These are phyloP conservation scores for Pantherophis guttatus DNA, from an alignment of 2,113 vertebrate species.

Conservation along the genomic window DNA sequence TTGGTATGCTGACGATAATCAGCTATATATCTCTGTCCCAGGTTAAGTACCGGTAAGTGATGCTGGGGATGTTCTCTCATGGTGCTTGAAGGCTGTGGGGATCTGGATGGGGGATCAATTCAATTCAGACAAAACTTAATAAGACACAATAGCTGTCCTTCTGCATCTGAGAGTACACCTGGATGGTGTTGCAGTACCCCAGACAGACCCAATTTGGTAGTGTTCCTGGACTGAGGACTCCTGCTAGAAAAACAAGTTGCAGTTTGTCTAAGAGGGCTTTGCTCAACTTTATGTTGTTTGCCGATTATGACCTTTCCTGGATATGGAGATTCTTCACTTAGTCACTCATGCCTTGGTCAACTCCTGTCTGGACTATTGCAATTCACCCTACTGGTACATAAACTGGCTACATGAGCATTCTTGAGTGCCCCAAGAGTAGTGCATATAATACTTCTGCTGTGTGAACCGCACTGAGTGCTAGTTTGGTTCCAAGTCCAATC, in stretches of 20 bases:
- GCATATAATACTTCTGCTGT: not conserved
- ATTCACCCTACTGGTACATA: not conserved
- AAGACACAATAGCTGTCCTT: not conserved
- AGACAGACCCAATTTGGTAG: not conserved
- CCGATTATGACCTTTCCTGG: not conserved
- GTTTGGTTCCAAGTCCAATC: not conserved
- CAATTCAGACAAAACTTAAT: not conserved
- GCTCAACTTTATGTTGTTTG: not conserved
- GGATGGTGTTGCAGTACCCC: not conserved
- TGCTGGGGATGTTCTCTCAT: not conserved
- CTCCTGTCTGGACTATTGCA: not conserved
- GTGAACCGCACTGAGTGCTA: not conserved
- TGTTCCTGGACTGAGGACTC: not conserved
- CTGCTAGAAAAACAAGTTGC: not conserved
- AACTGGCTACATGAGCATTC: not conserved
- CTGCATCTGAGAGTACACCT: not conserved
- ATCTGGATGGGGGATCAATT: not conserved
- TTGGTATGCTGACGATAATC: not conserved
- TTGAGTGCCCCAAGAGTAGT: not conserved
- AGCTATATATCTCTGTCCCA: not conserved
- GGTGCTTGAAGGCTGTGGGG: not conserved
- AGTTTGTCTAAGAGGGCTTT: not conserved
- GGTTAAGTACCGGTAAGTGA: not conserved
- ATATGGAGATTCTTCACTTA: not conserved
- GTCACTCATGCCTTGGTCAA: not conserved